phyloP scores from a whole-genome alignment of 92 coral and sea anemone species.

The Parazoanthus darwini region DNA sequence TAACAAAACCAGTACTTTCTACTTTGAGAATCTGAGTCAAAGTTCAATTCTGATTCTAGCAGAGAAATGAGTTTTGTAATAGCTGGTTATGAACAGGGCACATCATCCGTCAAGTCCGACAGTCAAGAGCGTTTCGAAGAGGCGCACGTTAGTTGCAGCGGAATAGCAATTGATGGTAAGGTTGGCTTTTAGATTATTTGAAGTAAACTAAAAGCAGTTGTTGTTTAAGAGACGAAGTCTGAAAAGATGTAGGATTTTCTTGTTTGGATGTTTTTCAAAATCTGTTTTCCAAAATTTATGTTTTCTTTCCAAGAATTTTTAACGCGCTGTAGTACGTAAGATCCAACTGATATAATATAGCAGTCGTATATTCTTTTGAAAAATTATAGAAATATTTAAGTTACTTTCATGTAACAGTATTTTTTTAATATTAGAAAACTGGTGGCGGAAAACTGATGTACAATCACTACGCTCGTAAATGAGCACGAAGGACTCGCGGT shows the following conservation, averaged over 20 bases:
- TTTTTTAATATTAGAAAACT: too few relatives aligned
- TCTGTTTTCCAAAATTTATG: background rate
- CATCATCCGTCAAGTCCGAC: background rate
- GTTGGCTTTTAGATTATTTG: too few relatives aligned
- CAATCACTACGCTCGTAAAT: too few relatives aligned
- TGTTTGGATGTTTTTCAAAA: too few relatives aligned
- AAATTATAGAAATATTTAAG: too few relatives aligned
- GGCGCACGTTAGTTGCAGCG: background rate
- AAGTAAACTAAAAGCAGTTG: background rate
- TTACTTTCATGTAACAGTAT: too few relatives aligned
- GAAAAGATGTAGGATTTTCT: background rate
- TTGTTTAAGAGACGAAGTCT: background rate
- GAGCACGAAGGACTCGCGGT: too few relatives aligned
- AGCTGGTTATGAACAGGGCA: background rate
- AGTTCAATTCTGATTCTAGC: background rate
- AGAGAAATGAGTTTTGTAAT: constrained; percentile 4
- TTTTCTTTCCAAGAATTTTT: background rate
- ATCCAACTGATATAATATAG: too few relatives aligned
- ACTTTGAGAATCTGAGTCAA: background rate
- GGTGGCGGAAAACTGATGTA: too few relatives aligned
- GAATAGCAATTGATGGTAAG: background rate
- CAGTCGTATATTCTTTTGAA: too few relatives aligned
- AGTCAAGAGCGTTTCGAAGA: background rate
- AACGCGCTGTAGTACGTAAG: background rate
- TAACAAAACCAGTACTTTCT: background rate